These are phyloP conservation scores for Liasis olivaceus DNA, from an alignment of 2,797 vertebrate species.

Conservation along the genomic window DNA sequence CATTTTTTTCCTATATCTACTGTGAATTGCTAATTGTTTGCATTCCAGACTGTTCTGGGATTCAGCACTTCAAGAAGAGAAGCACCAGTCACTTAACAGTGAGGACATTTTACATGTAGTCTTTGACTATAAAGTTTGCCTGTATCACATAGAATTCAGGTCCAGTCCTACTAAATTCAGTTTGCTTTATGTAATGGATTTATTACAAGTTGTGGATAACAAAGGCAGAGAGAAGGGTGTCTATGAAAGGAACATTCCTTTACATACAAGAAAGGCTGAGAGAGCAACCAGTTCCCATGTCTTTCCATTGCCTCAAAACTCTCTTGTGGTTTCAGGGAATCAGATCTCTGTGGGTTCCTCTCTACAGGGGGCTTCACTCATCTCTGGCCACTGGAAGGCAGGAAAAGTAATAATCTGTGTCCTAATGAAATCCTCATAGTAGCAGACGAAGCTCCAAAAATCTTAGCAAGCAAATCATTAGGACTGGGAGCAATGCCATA, in stretches of 20 bases:
- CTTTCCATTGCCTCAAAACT: constrained; percentile 22
- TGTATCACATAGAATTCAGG: background rate
- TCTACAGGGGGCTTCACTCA: constrained; percentile 9
- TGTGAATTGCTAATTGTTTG: background rate
- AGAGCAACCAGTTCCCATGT: constrained; percentile 19
- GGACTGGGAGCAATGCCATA: constrained; percentile 19
- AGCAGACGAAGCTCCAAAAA: background rate
- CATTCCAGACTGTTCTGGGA: background rate
- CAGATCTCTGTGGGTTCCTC: background rate
- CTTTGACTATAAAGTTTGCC: background rate
- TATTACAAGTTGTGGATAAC: background rate
- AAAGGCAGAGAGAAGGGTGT: background rate
- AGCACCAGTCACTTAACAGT: background rate
- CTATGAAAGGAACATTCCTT: background rate
- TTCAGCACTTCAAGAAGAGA: background rate
- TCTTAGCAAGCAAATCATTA: constrained; percentile 24
- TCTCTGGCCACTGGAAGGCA: constrained; percentile 10
- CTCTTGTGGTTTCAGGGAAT: constrained; percentile 11
- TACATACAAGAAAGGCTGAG: constrained; percentile 6
- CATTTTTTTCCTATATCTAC: background rate
- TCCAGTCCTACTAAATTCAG: constrained; percentile 3
- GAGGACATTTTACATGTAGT: background rate
- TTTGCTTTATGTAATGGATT: constrained; percentile 7
- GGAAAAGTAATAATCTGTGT: constrained; percentile 28
- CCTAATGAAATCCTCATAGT: constrained; percentile 20